A percentile compares a stretch with the other conserved stretches of the same genome.
Evolutionary conservation across 1,140 invertebrate species (phyloP).

Genomic region (Pseudomyrmex sp.): DNA sequence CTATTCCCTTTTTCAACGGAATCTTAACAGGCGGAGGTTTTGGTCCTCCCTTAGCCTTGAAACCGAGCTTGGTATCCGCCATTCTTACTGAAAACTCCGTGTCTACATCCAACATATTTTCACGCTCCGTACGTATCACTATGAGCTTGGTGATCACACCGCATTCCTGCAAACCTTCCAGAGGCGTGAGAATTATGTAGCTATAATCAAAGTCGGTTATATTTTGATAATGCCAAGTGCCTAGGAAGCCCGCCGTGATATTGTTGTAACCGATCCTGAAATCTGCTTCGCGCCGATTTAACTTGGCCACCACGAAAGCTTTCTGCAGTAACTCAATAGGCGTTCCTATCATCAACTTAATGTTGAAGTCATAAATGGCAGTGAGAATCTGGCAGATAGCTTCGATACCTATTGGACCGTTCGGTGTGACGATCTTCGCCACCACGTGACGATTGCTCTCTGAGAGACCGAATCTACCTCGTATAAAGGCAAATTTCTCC

Average conservation of each 20-base stretch:
- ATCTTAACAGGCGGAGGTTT: slow-evolving; percentile 77
- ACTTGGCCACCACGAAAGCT: slow-evolving; percentile 87
- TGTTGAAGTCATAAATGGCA: slow-evolving; percentile 88
- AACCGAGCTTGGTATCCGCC: slow-evolving; percentile 87
- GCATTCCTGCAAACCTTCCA: slow-evolving; percentile 90
- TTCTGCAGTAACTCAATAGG: slow-evolving; percentile 89
- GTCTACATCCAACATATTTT: slow-evolving; percentile 86
- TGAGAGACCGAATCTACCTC: slow-evolving; percentile 89
- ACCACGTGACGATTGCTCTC: slow-evolving; percentile 89
- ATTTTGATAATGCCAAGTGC: slow-evolving; percentile 90
- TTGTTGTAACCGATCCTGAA: slow-evolving; percentile 90
- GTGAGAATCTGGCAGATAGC: slow-evolving; percentile 86
- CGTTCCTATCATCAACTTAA: slow-evolving; percentile 89
- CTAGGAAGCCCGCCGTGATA: slow-evolving; percentile 90
- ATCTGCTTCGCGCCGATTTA: slow-evolving; percentile 88
- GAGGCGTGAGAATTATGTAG: slow-evolving; percentile 90
- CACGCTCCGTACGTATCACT: slow-evolving; percentile 73
- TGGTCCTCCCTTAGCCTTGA: slow-evolving; percentile 76
- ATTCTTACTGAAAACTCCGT: slow-evolving; percentile 89
- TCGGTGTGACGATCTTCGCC: slow-evolving; percentile 88
- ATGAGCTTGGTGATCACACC: slow-evolving; percentile 90
- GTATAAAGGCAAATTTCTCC: slow-evolving; percentile 87
- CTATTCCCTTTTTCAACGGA: slow-evolving; percentile 58
- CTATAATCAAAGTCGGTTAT: slow-evolving; percentile 91
- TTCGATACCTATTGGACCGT: slow-evolving; percentile 89